Evolutionary conservation across 2,113 vertebrate species (phyloP).

Genomic region (Chascanopsetta lugubris): DNA sequence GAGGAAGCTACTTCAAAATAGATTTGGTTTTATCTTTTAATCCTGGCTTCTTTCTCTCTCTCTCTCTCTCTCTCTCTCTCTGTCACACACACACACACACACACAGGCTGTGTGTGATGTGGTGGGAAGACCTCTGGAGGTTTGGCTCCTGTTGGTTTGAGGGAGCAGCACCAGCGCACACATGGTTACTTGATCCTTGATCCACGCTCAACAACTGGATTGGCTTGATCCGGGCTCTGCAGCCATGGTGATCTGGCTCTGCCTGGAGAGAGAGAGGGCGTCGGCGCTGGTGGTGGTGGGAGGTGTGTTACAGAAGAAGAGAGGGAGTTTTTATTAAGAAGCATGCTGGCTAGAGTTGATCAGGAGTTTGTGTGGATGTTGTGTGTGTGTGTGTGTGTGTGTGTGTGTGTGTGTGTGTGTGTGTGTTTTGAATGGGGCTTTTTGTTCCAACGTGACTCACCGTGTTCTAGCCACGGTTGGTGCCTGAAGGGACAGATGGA

Average conservation of each 20-base stretch:
- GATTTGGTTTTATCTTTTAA: slow-evolving; percentile 56
- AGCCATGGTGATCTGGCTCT: slow-evolving; percentile 53
- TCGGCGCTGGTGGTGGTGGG: not conserved
- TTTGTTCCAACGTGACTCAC: slow-evolving; percentile 82
- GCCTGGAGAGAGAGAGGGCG: slow-evolving; percentile 43
- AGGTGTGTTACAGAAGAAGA: slow-evolving; percentile 27
- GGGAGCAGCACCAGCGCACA: slow-evolving; percentile 38
- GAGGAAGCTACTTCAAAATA: slow-evolving; percentile 63
- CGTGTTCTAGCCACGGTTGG: slow-evolving; percentile 65
- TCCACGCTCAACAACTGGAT: slow-evolving; percentile 43
- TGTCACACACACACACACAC: slow-evolving; percentile 1
- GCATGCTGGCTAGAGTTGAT: slow-evolving; percentile 57
- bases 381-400: slow-evolving; percentile 48
- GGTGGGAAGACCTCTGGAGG: slow-evolving; percentile 56
- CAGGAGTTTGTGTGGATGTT: slow-evolving; percentile 48
- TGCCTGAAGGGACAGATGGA: slow-evolving; percentile 70
- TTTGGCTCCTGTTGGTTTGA: slow-evolving; percentile 55
- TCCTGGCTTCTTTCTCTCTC: slow-evolving; percentile 22
- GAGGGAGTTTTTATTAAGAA: slow-evolving; percentile 58
- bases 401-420: slow-evolving; percentile 38
- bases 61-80: slow-evolving; percentile 10
- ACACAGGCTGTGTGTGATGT: slow-evolving; percentile 54
- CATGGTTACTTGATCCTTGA: slow-evolving; percentile 52
- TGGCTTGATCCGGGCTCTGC: slow-evolving; percentile 51
- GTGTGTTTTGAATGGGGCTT: slow-evolving; percentile 75